Percentiles rank a stretch among this genome's conserved stretches.
Evolutionary conservation across 2,797 vertebrate genomes (phyloP).

Genomic region (Dallia pectoralis): DNA sequence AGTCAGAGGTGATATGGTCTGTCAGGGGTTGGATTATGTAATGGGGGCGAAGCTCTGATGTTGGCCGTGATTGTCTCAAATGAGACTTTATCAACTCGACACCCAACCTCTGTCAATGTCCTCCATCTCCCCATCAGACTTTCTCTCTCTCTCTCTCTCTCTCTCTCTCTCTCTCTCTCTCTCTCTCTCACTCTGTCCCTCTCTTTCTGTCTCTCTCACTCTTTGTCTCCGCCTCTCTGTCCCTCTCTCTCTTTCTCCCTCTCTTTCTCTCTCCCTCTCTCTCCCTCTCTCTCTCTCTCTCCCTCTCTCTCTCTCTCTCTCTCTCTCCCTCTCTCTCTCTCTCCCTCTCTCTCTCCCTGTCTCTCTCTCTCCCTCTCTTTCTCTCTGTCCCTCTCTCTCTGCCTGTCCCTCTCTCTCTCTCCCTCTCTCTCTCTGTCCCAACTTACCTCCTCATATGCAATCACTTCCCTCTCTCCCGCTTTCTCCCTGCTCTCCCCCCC

Average conservation of each 20-base stretch:
- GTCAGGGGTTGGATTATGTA: conserved; percentile 4
- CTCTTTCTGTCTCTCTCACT: no score
- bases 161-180: not conserved
- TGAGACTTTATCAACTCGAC: not conserved
- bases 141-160: not conserved
- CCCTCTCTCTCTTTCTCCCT: not conserved
- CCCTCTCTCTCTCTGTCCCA: not conserved
- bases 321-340: not conserved
- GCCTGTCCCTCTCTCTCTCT: not conserved
- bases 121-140: not conserved
- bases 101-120: not conserved
- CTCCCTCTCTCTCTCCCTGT: not conserved
- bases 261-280: not conserved
- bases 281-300: not conserved
- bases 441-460: no score
- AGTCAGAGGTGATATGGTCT: conserved; percentile 17
- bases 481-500: not conserved
- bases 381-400: conserved; percentile 3
- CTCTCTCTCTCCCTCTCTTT: not conserved
- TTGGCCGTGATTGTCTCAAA: not conserved
- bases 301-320: not conserved
- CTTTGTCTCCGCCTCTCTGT: no score
- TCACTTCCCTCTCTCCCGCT: not conserved
- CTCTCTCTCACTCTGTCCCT: not conserved
- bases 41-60: conserved; percentile 8